Conservation (phyloP, 2,113 vertebrate species). For the Taxidea taxus region DNA sequence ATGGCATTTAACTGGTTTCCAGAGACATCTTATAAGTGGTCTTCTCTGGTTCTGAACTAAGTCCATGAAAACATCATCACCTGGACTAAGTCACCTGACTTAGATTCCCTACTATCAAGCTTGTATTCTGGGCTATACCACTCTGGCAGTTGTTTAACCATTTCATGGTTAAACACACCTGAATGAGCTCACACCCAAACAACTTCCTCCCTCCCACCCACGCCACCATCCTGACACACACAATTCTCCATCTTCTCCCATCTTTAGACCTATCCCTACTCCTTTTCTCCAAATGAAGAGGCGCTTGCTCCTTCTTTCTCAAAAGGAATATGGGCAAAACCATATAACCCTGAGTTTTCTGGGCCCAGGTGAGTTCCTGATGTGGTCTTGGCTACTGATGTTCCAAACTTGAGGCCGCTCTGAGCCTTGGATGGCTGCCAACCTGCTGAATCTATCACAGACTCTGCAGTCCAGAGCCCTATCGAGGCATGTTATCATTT, state of each 20-base stretch:
- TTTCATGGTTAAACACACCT: neutral
- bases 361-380: conserved; percentile 40
- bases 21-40: too few relatives aligned
- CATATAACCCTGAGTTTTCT: neutral
- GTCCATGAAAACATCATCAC: neutral
- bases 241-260: neutral
- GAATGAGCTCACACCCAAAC: neutral
- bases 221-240: neutral
- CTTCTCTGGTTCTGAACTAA: neutral
- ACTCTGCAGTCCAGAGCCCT: neutral
- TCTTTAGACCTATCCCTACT: neutral
- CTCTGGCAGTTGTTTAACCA: neutral
- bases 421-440: conserved; percentile 33
- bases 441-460: neutral
- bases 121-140: neutral
- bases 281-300: neutral
- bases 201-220: neutral
- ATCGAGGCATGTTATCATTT: conserved; percentile 53
- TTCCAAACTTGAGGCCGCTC: neutral
- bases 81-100: neutral
- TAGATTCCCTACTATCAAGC: neutral
- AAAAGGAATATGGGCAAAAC: neutral
- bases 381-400: neutral
- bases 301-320: neutral
- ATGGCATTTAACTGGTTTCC: too few relatives aligned